Base-by-base conservation (phyloP, 2,113 vertebrate species). In the Neogobius melanostomus region DNA sequence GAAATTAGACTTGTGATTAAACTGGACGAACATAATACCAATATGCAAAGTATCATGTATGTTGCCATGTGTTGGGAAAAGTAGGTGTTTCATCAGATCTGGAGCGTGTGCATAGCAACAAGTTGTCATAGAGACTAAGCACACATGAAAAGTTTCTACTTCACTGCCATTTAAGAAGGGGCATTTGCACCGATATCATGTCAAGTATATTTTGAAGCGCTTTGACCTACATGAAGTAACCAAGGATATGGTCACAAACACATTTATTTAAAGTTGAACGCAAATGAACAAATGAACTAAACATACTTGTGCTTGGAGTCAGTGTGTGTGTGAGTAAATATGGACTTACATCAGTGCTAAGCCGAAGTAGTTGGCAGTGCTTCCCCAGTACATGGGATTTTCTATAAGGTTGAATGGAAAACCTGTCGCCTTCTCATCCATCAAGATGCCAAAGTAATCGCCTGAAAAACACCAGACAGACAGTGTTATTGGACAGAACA, bases 321-420 rank as follows among this genome's bases (percentile, higher is more conserved):
- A 11, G 21, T 56, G 9, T 36, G 28, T 3, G 28, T 36, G 28
- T 36, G 28, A 21, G 21, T 21, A 46, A 64, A 16, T 47, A 21
- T 48, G 69, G 36, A 96, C 96, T 97, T 91, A 99, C 98, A 96
- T 90, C 67, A 99, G 53, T 16, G 96, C 94, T 90, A 96, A 93
- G 73, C 98, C 97, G n/a, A 99, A 91, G 93, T 98, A 98, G 88
- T 94, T 85, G 17, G 91, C 92, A 0, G 95, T 97, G 88, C 96
- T 98, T 64, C 97, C 98, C 97, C 96, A 99, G 86, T 99, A 99
- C 98, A 99, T 99, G 5, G 98, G 98, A 54, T 99, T 97, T 44
- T 98, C 97, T 71, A 91, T 78, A 56, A 98, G 0, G 1, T 45
- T 97, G 90, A 99, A 99, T 0, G 98, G 98, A 77, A 99, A 99